These are phyloP conservation scores for Caenorhabditis sp. DNA, from an alignment of 2,888 invertebrate genomes.

Conservation along the genomic window DNA sequence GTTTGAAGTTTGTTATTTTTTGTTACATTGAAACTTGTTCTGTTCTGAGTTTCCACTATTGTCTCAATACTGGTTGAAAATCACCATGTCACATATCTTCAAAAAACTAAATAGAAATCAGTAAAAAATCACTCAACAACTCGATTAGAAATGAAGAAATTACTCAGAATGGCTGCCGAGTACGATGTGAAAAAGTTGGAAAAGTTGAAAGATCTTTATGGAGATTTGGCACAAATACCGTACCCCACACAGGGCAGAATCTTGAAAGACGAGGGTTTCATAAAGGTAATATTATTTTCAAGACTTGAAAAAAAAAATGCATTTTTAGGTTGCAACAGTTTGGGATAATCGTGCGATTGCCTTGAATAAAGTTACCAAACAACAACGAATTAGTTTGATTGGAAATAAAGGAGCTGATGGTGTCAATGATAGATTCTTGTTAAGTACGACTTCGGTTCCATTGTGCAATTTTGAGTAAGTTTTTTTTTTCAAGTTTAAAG, in stretches of 20 bases:
- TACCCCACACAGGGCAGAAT: slow-evolving; percentile 51
- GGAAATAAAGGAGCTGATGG: slow-evolving; percentile 22
- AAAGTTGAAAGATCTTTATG: slow-evolving; percentile 57
- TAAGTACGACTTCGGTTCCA: slow-evolving; percentile 47
- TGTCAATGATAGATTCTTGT: slow-evolving; percentile 34
- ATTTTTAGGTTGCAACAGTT: slow-evolving; percentile 47
- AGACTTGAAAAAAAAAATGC: neutral
- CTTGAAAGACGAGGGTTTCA: slow-evolving; percentile 13
- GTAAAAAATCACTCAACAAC: no score
- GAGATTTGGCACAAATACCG: slow-evolving; percentile 57
- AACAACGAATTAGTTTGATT: slow-evolving; percentile 40
- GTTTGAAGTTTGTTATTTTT: slow-evolving; percentile 11
- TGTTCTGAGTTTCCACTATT: slow-evolving; percentile 6
- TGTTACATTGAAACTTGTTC: neutral
- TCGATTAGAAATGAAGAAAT: neutral
- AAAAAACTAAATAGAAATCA: no score
- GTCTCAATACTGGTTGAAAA: neutral
- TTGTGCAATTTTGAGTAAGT: slow-evolving; percentile 52
- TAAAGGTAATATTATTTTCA: slow-evolving; percentile 9
- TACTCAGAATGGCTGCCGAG: slow-evolving; percentile 35
- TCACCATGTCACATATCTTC: neutral
- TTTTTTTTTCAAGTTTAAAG: neutral
- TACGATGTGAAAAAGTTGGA: slow-evolving; percentile 50
- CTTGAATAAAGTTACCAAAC: slow-evolving; percentile 50
- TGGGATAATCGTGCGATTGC: slow-evolving; percentile 61